Base-by-base conservation (phyloP, 2,888 invertebrate species). In the Agrotis ipsilon region DNA sequence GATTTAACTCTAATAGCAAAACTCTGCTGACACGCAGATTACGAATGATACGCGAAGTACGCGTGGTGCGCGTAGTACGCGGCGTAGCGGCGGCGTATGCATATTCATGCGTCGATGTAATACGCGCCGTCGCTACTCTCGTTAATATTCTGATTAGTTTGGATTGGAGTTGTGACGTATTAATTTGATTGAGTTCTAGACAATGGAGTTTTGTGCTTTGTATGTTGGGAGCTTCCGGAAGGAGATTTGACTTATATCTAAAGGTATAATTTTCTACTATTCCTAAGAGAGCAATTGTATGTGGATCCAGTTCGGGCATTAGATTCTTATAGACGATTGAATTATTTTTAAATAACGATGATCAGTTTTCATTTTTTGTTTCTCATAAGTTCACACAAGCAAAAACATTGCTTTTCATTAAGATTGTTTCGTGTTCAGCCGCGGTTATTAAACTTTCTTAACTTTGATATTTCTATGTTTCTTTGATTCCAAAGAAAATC, bases 51-150 rank as follows among this genome's bases (percentile, higher is more conserved):
- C 64, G 66, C 71, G 79, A 55, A n/a, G 32, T n/a, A 32, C 32
- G 55, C 32, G 55, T 55, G 14, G 55, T 32, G 32, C 19, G 55
- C 32, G 55, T 32, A 32, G 55, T 72, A 75, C 79, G 85, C 72
- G 81, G 75, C 75, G 73, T 66, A 75, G 66, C 65, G 48, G 73
- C 48, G 61, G 55, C 64, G 43, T 76, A 85, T 91, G 87, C 88
- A 91, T 91, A 91, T 91, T 90, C 91, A 91, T 89, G 85, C 68
- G 78, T 73, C 82, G 63, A 78, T 87, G 86, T 90, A 88, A 87
- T 88, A 86, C 86, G 83, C 78, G 86, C 81, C 86, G 88, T 85
- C 80, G 83, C 78, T 86, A 86, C 74, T 79, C 68, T 85, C 86
- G 88, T 90, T 89, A 87, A 87, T 87, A 87, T 88, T 87, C 82